phyloP scores from a whole-genome alignment of 2,113 vertebrate species.

The Donacobius atricapilla region DNA sequence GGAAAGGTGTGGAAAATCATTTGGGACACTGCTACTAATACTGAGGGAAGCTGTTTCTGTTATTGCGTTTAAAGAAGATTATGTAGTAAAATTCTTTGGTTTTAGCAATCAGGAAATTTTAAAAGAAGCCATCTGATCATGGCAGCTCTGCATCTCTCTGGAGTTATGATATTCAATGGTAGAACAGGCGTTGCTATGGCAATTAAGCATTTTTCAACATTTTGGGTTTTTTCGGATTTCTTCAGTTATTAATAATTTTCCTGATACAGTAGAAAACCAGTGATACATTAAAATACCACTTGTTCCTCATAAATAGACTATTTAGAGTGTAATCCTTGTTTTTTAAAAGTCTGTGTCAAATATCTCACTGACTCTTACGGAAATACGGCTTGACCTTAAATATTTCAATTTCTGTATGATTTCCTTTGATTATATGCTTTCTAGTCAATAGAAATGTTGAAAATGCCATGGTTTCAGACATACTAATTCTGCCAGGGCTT shows the following conservation, averaged over 20 bases:
- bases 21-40: not conserved
- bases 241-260: slow-evolving; percentile 64
- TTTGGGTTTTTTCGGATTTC: not conserved
- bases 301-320: slow-evolving; percentile 13
- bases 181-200: slow-evolving; percentile 58
- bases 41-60: not conserved
- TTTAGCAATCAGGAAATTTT: slow-evolving; percentile 8
- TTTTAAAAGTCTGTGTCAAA: not conserved
- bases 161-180: slow-evolving; percentile 13
- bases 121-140: not conserved
- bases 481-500: not conserved
- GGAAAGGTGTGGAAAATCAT: not conserved
- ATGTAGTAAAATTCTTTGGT: not conserved
- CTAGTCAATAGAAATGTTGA: not conserved
- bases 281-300: slow-evolving; percentile 1
- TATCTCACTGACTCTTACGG: not conserved
- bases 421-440: not conserved
- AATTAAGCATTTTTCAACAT: slow-evolving; percentile 51
- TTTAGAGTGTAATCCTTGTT: slow-evolving; percentile 27
- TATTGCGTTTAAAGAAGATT: slow-evolving; percentile 8
- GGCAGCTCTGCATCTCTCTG: not conserved
- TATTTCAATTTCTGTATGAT: slow-evolving; percentile 25
- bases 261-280: slow-evolving; percentile 38
- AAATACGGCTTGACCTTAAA: slow-evolving; percentile 4
- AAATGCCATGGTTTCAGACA: not conserved